Conservation (phyloP, 2,888 invertebrate species). For the Drosophila rubida region DNA sequence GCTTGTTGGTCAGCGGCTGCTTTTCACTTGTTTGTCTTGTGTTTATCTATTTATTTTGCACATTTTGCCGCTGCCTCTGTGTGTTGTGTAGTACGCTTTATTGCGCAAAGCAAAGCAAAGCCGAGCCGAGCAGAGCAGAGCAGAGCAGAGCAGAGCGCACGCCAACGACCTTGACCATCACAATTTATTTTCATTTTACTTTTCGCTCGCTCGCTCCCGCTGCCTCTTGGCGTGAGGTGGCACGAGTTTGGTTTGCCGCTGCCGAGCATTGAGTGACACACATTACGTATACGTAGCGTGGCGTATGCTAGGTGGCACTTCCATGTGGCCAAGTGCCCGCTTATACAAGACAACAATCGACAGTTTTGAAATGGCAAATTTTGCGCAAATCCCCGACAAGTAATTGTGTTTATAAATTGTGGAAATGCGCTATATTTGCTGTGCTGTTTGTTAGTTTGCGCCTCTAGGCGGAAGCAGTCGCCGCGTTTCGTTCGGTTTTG, state of each 20-base stretch:
- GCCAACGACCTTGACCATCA: conserved; percentile 83
- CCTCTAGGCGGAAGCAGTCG: conserved; percentile 19
- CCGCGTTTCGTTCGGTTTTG: neutral
- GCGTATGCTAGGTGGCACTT: conserved; percentile 10
- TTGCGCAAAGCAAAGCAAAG: conserved; percentile 55
- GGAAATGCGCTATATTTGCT: neutral
- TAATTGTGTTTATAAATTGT: neutral
- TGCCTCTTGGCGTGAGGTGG: no score
- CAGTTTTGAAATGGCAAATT: neutral
- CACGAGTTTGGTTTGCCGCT: no score
- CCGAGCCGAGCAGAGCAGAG: conserved; percentile 52
- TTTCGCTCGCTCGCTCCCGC: conserved; percentile 38
- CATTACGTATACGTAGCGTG: conserved; percentile 16
- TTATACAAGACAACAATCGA: conserved; percentile 21
- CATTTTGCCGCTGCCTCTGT: conserved; percentile 36
- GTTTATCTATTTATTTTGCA: conserved; percentile 53
- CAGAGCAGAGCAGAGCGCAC: conserved; percentile 59
- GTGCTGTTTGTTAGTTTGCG: neutral
- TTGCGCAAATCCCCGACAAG: conserved; percentile 1
- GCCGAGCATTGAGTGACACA: conserved; percentile 32
- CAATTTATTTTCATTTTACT: conserved; percentile 81
- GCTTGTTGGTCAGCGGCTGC: neutral
- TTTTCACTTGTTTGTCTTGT: conserved; percentile 16
- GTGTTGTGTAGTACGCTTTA: conserved; percentile 46
- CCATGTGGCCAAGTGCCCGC: conserved; percentile 25